A percentile compares a stretch with the other conserved stretches of the same genome.
Conservation (phyloP, 2,888 invertebrate species). For the Parnassius mnemosyne region DNA sequence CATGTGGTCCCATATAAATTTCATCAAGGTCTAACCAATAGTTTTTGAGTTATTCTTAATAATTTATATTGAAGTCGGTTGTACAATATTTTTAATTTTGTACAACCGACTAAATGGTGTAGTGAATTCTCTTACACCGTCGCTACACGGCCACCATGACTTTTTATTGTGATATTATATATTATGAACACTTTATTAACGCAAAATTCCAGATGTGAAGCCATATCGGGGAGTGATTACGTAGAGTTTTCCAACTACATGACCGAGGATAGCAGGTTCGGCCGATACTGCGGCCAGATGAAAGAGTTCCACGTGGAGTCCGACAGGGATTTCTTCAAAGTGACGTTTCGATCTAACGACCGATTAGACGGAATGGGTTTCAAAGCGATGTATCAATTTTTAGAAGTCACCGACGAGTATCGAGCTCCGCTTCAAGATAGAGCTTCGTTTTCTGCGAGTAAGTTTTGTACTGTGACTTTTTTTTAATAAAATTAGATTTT, state of each 20-base stretch:
- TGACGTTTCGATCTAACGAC: conserved; percentile 96
- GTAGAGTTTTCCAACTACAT: conserved; percentile 98
- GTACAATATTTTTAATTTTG: no score
- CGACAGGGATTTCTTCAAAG: conserved; percentile 95
- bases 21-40: no score
- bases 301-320: conserved; percentile 91
- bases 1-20: no score
- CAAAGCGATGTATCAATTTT: conserved; percentile 93
- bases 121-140: no score
- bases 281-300: conserved; percentile 92
- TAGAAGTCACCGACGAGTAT: conserved; percentile 84
- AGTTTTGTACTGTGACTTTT: conserved; percentile 37
- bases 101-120: no score
- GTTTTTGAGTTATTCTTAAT: no score
- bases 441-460: conserved; percentile 58
- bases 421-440: conserved; percentile 64
- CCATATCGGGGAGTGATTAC: conserved; percentile 95
- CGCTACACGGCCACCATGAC: no score
- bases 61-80: no score
- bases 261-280: conserved; percentile 93
- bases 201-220: conserved; percentile 87
- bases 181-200: background rate
- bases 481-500: no score
- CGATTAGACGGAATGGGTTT: conserved; percentile 96
- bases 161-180: no score